Evolutionary conservation across 2,797 vertebrate genomes (phyloP), one percentile per base, ranked within the genome.

Genomic region (Gymnoscopelus microlampas): DNA sequence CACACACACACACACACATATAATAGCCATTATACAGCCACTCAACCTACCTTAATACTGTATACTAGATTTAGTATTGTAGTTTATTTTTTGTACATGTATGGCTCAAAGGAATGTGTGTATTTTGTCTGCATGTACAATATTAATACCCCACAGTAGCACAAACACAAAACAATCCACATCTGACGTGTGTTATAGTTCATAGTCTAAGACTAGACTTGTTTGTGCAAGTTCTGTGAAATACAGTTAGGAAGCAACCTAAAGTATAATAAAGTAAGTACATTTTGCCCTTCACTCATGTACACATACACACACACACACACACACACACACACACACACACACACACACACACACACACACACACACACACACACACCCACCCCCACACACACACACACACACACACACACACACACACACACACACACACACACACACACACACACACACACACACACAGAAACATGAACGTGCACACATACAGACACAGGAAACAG

Each of bases 151-250:
- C 5, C 32, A 35, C 32, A 3, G 8, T 39, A 54, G 50, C 19
- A 74, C 24, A 68, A 78, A n/a, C n/a, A n/a, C n/a, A n/a, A n/a
- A n/a, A n/a, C n/a, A 82, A 73, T 77, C 66, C 55, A 63, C 49
- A 29, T 71, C 3, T 59, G 24, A 60, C 23, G 24, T 11, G 23
- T 76, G 51, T 32, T 60, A 56, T 55, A 53, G 81, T 73, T 67
- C 6, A 68, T 44, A 10, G 35, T 3, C 19, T 11, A 60, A 60
- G 49, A 55, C 58, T 54, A 4, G 15, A 44, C 32, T 12, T 60
- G 19, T 19, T 12, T 60, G 19, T 19, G 19, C 8, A 60, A 60
- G 32, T 14, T 59, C 58, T 44, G 35, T 60, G 35, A 60, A 60
- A 39, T 19, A 19, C 3, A 48, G 39, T 44, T 10, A 49, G 60